Base-by-base conservation (phyloP, 2,888 invertebrate species). In the Ennomos fuscantarius region DNA sequence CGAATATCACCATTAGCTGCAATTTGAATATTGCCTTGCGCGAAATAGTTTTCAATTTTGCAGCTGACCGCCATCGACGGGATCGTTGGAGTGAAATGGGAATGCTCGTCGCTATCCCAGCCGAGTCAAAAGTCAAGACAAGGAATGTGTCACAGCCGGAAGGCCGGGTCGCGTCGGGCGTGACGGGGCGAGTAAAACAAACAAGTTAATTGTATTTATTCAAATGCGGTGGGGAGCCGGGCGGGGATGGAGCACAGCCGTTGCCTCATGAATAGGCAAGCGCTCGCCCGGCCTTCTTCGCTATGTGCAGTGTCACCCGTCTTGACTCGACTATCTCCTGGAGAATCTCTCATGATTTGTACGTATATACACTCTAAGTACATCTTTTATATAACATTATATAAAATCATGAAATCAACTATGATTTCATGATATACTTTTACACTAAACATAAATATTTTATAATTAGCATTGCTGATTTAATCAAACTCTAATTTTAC, bases 161-260 rank as follows among this genome's bases (percentile, higher is more conserved):
- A 81, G 82, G 79, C 76, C 71, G 76, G 76, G 78, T 77, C 77
- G 76, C 73, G 70, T 60, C 65, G 84, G 83, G 83, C 80, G 83
- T 80, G 74, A 74, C 78, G 70, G 79, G 82, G 76, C 79, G 81
- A 81, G 83, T 82, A 89, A 90, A 90, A 89, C 91, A 92, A 91
- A 92, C 89, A 91, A 92, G 89, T 88, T 90, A 92, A 92, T 92
- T 90, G 90, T 92, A 89, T 91, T 90, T 92, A 91, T 92, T 92
- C 86, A 90, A 91, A 92, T 91, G 85, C 72, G 82, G 72, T 70
- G 72, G 78, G 78, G 79, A 75, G 68, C 70, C 70, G 44, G 34
- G 65, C 72, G 64, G 68, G 76, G 76, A 78, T 68, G 74, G 73
- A 62, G 76, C 76, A 78, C 89, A 85, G 87, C 87, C 86, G 88